Percentiles rank a stretch among this genome's conserved stretches.
Conservation (phyloP, 2,797 vertebrate species). For the Pachyuromys duprasi region DNA sequence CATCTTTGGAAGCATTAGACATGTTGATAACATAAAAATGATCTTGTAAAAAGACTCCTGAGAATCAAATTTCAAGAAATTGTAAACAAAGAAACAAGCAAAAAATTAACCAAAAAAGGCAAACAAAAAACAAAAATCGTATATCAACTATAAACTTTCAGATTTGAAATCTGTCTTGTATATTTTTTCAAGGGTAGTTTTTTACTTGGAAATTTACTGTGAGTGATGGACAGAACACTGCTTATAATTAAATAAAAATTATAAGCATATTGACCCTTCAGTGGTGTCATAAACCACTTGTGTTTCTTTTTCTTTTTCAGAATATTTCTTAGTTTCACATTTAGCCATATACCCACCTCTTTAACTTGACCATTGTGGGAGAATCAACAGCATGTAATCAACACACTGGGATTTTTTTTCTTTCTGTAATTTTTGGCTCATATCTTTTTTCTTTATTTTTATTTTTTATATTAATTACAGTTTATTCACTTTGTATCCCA, state of each 20-base stretch:
- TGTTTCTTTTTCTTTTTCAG: too few relatives aligned
- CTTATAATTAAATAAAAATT: background rate
- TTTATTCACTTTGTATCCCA: too few relatives aligned
- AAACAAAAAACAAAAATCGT: background rate
- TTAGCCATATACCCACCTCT: too few relatives aligned
- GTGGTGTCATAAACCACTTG: background rate
- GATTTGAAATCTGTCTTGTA: background rate
- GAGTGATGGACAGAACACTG: background rate
- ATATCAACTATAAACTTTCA: background rate
- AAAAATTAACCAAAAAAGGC: background rate
- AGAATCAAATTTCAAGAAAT: background rate
- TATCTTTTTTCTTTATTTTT: background rate
- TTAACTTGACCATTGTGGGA: background rate
- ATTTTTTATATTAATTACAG: too few relatives aligned
- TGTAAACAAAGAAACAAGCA: background rate
- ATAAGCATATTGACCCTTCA: background rate
- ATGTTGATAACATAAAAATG: too few relatives aligned
- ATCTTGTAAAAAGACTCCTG: background rate
- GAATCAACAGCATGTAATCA: too few relatives aligned
- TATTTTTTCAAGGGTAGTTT: background rate
- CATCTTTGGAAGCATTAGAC: background rate
- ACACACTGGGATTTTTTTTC: background rate
- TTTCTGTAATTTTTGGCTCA: background rate
- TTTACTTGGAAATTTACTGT: background rate
- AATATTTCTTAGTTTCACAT: background rate